Base-by-base conservation (phyloP, 2,113 vertebrate genomes). In the Brachypodius melanocephalos region DNA sequence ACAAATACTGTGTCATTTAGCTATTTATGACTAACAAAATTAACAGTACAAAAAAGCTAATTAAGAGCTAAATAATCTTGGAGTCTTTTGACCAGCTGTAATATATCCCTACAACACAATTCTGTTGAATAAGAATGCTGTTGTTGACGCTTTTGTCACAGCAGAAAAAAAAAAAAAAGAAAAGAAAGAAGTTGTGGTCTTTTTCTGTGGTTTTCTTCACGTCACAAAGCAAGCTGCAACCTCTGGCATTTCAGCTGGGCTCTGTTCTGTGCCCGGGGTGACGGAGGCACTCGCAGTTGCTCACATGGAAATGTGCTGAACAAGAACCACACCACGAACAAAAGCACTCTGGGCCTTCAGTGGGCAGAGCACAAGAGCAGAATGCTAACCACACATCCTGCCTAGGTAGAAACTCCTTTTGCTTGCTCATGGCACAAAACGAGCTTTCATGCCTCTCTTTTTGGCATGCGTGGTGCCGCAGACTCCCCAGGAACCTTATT, bases 371-470 rank as follows among this genome's bases (percentile, higher is more conserved):
- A 88, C 88, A 75, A 58, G 93, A 90, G 83, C 83, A 84, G 92
- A 96, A 95, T 95, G 90, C 72, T 96, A 96, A 96, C 85, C 86
- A 69, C 45, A 1, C 55, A 31, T 28, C 77, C 69, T 93, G 88
- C 91, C 88, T 89, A 88, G 96, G 90, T 86, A 59, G 69, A 84
- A 85, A 92, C 67, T 82, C 59, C 91, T 90, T 93, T 74, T 83
- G 75, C 89, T 89, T 93, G 74, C 82, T 83, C 91, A 84, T 90
- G 92, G 90, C 89, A 80, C 28, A 57, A 71, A 94, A 83, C 8
- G 38, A 78, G 75, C 89, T 93, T 94, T 95, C 55, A 55, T 87
- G 90, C 57, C 66, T 94, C 86, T 85, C 72, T 86, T 86, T 78
- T 52, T 95, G 73, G 79, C 81, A 43, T 7, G 34, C 48, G 67